phyloP scores from a whole-genome alignment of 2,797 vertebrate genomes.

The Garrulus glandarius region DNA sequence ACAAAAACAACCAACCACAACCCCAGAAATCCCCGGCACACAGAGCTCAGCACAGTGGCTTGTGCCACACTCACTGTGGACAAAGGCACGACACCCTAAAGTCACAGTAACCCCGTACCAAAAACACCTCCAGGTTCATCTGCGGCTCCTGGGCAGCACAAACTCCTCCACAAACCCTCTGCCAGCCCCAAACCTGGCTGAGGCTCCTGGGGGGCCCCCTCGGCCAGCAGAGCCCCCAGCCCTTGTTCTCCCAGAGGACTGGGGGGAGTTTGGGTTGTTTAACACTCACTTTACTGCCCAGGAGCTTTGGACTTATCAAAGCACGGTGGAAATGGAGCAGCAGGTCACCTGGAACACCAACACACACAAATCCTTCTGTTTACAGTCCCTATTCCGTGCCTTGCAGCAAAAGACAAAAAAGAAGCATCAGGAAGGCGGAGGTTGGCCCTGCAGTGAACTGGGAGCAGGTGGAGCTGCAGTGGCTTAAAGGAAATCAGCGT shows the following conservation, averaged over 20 bases:
- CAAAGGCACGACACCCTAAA: not conserved
- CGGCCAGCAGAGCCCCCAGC: not conserved
- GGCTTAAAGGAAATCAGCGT: not conserved
- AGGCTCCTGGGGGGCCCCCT: too few relatives aligned
- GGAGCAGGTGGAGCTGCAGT: not conserved
- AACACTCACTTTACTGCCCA: not conserved
- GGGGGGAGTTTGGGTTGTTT: not conserved
- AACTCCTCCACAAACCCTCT: not conserved
- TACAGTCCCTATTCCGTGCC: not conserved
- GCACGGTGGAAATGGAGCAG: not conserved
- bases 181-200: not conserved
- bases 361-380: not conserved
- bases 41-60: not conserved
- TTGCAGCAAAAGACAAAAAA: not conserved
- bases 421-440: not conserved
- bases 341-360: not conserved
- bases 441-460: fast-evolving
- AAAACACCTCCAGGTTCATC: not conserved
- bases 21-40: not conserved
- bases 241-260: too few relatives aligned
- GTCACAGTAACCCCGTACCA: fast-evolving
- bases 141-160: not conserved
- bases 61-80: not conserved
- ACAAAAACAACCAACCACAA: not conserved
- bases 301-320: not conserved